Base-by-base conservation (phyloP, 2,888 invertebrate genomes). In the Platerodrilus igneus region DNA sequence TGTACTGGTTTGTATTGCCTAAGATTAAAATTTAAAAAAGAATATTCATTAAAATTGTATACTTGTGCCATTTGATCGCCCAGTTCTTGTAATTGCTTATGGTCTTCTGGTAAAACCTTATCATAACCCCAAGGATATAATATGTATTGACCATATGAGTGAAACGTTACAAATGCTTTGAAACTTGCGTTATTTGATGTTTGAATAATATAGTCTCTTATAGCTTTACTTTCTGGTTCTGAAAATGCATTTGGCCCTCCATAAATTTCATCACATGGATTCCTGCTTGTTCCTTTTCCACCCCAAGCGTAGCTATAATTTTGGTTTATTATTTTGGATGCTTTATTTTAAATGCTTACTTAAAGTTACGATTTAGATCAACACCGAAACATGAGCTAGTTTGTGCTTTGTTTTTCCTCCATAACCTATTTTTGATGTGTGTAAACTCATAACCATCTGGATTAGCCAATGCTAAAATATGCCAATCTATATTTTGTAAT, bases 381-480 rank as follows among this genome's bases (percentile, higher is more conserved):
- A 83, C 81, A 1, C 90, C 90, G 0, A 78, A 68, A 55, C 89
- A 88, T 22, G 69, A 67, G 9, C 78, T 80, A 0, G 67, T 72
- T 60, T 64, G 71, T 54, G 60, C 74, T 31, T 86, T 72, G 57
- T 86, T 87, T 58, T 88, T 87, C 32, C 87, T 73, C 92, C 92
- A 93, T 62, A 91, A 71, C 29, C 92, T 75, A 62, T 90, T 87
- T 8, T 73, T 74, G 1, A 77, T 80, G 64, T 89, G 89, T 0
- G 88, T 82, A 65, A 86, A 88, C 57, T 86, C 89, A 62, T 94
- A 94, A 2, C 93, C 90, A 62, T 93, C 87, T 5, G 89, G 89
- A 66, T 89, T 88, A 39, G 81, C 66, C 10, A 87, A 77, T 6
- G 87, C 84, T 6, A 85, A 70, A 35, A 88, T 72, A 59, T 83